Conservation (phyloP, 1,140 invertebrate genomes). For the Pseudomyrmex concolor region DNA sequence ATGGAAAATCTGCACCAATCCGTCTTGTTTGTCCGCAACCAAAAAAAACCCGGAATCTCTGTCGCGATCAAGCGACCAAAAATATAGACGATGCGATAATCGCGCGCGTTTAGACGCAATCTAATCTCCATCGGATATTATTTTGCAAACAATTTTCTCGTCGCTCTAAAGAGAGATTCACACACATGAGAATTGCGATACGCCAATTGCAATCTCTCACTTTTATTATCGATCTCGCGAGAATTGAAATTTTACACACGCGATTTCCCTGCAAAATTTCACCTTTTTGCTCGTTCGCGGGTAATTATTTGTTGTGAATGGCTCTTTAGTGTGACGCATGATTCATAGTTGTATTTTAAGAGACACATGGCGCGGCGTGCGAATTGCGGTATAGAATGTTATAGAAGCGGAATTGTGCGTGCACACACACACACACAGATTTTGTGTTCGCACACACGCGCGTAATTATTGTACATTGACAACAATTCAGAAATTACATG, state of each 20-base stretch:
- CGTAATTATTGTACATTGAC: neutral
- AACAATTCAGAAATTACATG: neutral
- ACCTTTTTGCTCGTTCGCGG: slow-evolving; percentile 20
- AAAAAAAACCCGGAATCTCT: too few species aligned
- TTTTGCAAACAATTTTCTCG: neutral
- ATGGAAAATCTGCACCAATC: too few species aligned
- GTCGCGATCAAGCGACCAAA: too few species aligned
- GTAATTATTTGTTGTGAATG: slow-evolving; percentile 41
- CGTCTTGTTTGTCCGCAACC: too few species aligned
- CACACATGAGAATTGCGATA: neutral
- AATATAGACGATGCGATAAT: too few species aligned
- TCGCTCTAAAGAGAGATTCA: neutral
- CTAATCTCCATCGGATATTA: neutral
- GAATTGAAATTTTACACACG: neutral
- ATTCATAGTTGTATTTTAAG: slow-evolving; percentile 42
- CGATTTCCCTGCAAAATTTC: slow-evolving; percentile 10
- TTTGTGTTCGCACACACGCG: too few species aligned
- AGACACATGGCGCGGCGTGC: neutral
- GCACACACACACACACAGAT: neutral
- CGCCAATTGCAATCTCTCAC: neutral
- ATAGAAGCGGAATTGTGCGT: neutral
- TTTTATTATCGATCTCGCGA: slow-evolving; percentile 27
- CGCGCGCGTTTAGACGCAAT: neutral
- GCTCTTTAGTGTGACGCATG: slow-evolving; percentile 27
- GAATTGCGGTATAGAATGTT: neutral